These are phyloP conservation scores for Tauraco erythrolophus DNA, from an alignment of 2,113 vertebrate species.

Conservation along the genomic window DNA sequence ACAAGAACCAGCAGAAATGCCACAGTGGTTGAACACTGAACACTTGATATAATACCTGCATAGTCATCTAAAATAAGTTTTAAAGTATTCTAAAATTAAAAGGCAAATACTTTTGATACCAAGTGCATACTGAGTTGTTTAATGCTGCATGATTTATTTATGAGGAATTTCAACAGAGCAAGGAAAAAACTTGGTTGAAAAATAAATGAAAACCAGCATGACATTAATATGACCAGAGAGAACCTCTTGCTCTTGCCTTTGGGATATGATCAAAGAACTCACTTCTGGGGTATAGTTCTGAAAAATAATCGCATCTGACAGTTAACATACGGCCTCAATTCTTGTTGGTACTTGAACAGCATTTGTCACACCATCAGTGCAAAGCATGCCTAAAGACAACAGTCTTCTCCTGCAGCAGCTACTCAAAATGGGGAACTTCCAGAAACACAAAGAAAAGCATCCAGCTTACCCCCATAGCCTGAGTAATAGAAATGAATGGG, in stretches of 20 bases:
- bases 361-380: not conserved
- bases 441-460: not conserved
- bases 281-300: slow-evolving; percentile 32
- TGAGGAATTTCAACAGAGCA: slow-evolving; percentile 38
- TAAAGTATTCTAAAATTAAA: slow-evolving; percentile 52
- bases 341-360: not conserved
- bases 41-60: not conserved
- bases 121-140: not conserved
- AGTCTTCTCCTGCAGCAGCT: not conserved
- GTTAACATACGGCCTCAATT: not conserved
- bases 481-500: not conserved
- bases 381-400: not conserved
- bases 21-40: not conserved
- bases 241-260: slow-evolving; percentile 55
- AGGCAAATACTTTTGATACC: not conserved
- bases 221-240: slow-evolving; percentile 66
- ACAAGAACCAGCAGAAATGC: not conserved
- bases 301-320: slow-evolving; percentile 55
- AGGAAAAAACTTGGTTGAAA: slow-evolving; percentile 27
- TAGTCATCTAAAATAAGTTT: not conserved
- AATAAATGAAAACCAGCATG: slow-evolving; percentile 68
- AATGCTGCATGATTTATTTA: slow-evolving; percentile 63
- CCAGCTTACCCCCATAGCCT: not conserved
- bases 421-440: not conserved
- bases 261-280: slow-evolving; percentile 55